Evolutionary conservation across 2,888 invertebrate genomes (phyloP).

Genomic region (Xylocampa areola): DNA sequence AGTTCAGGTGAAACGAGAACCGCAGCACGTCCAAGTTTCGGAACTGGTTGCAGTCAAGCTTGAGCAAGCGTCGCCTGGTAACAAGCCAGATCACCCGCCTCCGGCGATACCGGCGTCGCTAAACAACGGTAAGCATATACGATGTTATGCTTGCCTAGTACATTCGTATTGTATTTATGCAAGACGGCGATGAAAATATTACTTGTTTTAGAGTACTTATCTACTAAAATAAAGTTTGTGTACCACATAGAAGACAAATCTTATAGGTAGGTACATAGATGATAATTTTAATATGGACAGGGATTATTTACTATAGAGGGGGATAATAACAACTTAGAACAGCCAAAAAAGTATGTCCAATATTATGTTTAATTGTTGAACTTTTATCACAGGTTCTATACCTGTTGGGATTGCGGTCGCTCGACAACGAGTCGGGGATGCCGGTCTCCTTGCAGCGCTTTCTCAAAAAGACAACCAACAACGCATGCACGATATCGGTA

Average conservation of each 20-base stretch:
- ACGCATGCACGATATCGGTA: slow-evolving; percentile 89
- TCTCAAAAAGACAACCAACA: slow-evolving; percentile 89
- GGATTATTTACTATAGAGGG: too few relatives aligned
- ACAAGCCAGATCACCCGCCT: slow-evolving; percentile 86
- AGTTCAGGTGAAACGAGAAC: slow-evolving; percentile 92
- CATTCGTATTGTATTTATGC: slow-evolving; percentile 60
- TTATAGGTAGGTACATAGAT: too few relatives aligned
- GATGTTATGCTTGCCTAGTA: slow-evolving; percentile 62
- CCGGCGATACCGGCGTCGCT: slow-evolving; percentile 82
- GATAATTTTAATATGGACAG: too few relatives aligned
- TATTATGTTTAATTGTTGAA: neutral
- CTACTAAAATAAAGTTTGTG: too few relatives aligned
- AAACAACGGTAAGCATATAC: slow-evolving; percentile 78
- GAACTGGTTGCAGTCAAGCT: slow-evolving; percentile 91
- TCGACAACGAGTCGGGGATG: slow-evolving; percentile 93
- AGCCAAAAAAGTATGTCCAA: neutral
- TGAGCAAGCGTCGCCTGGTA: slow-evolving; percentile 92
- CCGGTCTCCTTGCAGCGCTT: slow-evolving; percentile 89
- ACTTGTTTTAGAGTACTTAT: neutral
- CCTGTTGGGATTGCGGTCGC: slow-evolving; percentile 96
- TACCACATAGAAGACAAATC: too few relatives aligned
- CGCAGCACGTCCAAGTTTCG: slow-evolving; percentile 89
- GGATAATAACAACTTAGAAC: neutral
- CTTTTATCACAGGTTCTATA: slow-evolving; percentile 83
- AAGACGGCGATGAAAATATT: slow-evolving; percentile 62